Evolutionary conservation across 2,888 invertebrate genomes (phyloP), one percentile per base, ranked within the genome.

Genomic region (Xylota sylvarum): DNA sequence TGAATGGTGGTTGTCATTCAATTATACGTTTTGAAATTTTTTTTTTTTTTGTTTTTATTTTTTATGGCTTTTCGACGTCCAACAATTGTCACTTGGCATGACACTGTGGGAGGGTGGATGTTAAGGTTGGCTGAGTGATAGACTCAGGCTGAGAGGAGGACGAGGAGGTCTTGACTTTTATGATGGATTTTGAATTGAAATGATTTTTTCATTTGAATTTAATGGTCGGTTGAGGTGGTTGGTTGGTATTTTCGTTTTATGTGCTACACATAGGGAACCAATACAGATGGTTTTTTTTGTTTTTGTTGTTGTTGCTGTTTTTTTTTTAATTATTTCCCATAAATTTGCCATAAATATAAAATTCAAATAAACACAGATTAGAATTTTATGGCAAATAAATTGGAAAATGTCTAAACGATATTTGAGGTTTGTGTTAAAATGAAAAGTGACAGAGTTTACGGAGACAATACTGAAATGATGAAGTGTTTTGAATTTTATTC

Each of bases 1-100:
- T 40, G 65, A 65, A 65, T 73, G 72, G 52, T 55, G 77, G 50
- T 72, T 67, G 72, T 83, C 67, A 78, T 83, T 83, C 78, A 83
- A 77, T 83, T 78, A 72, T 72, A 14, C 12, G 60, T 65, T 73
- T 67, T 9, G 37, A 67, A 64, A 65, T 10, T 5, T 40, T n/a
- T n/a, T n/a, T 48, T 70, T 64, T 56, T 1, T n/a, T 40, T 40
- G 1, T 40, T 50, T 77, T 65, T 50, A 14, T 55, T 48, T 55
- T 48, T 65, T 83, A 83, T 40, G 73, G 67, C 83, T 62, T 60
- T 83, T 73, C 19, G 52, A 37, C 50, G 58, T 69, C 76, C 35
- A 48, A 48, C 76, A 65, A 76, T 76, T 76, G 76, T 65, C 76
- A 76, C 60, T 65, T 56, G 65, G 43, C 35, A 32, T 62, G 73